Evolutionary conservation across 2,113 vertebrate species (phyloP).

Genomic region (Tychaedon coryphoeus): DNA sequence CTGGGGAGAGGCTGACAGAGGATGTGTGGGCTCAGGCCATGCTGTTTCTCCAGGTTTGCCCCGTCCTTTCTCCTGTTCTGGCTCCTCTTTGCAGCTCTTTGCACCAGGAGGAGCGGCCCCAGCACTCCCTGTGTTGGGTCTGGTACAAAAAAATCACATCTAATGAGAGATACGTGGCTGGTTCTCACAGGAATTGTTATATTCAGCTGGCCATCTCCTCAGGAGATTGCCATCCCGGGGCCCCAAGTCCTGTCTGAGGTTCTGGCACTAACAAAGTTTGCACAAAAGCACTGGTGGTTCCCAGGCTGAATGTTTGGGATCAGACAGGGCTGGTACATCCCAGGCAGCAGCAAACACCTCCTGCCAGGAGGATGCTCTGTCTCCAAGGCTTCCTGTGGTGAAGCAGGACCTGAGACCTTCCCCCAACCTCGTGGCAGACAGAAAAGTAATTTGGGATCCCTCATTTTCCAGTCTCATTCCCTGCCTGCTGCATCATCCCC

Average conservation of each 20-base stretch:
- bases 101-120: not conserved
- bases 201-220: not conserved
- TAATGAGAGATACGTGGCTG: not conserved
- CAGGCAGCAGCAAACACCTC: not conserved
- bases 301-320: not conserved
- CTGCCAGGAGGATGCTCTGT: not conserved
- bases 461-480: not conserved
- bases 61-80: not conserved
- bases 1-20: not conserved
- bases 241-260: not conserved
- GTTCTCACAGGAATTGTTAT: not conserved
- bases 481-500: not conserved
- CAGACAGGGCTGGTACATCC: not conserved
- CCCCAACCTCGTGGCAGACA: not conserved
- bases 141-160: not conserved
- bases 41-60: not conserved
- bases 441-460: not conserved
- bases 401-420: not conserved
- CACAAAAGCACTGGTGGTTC: not conserved
- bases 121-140: not conserved
- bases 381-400: rapidly evolving
- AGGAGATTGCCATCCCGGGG: not conserved
- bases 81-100: not conserved
- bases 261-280: not conserved
- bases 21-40: not conserved